Evolutionary conservation across 2,888 invertebrate genomes (phyloP).

Genomic region (Osedax frankpressi): DNA sequence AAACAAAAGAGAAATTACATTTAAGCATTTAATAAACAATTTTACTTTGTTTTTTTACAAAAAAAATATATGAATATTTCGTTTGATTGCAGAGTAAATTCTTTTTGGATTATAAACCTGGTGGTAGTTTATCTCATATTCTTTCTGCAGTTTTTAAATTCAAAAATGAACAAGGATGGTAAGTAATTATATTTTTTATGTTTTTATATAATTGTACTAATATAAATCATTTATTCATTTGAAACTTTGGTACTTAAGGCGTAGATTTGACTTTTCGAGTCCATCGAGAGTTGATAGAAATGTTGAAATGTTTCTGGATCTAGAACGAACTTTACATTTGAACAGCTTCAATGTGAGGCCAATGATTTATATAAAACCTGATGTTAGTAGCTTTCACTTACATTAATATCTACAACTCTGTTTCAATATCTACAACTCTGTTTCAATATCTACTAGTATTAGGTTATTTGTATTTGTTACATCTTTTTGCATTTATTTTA

Average conservation of each 20-base stretch:
- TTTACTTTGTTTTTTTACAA: not conserved
- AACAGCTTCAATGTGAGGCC: constrained; percentile 62
- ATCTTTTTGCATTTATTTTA: too few species aligned
- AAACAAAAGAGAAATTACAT: too few species aligned
- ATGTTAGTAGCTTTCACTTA: not conserved
- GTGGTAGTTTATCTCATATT: constrained; percentile 81
- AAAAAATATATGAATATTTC: too few species aligned
- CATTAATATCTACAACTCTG: not conserved
- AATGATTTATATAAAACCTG: constrained; percentile 52
- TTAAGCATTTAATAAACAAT: not conserved
- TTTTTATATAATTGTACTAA: not conserved
- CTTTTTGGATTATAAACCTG: constrained; percentile 87
- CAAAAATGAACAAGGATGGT: constrained; percentile 81
- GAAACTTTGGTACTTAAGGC: constrained; percentile 38
- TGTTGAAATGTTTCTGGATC: constrained; percentile 67
- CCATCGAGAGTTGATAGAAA: constrained; percentile 79
- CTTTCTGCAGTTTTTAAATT: constrained; percentile 84
- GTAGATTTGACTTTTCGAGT: constrained; percentile 70
- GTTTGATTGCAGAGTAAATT: constrained; percentile 64
- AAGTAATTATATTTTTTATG: constrained; percentile 24
- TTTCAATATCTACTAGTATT: too few species aligned
- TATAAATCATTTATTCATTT: not conserved
- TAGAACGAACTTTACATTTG: constrained; percentile 60
- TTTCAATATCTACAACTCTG: too few species aligned
- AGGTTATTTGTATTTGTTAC: too few species aligned